phyloP scores from a whole-genome alignment of 2,113 vertebrate genomes.

The Upupa epops region DNA sequence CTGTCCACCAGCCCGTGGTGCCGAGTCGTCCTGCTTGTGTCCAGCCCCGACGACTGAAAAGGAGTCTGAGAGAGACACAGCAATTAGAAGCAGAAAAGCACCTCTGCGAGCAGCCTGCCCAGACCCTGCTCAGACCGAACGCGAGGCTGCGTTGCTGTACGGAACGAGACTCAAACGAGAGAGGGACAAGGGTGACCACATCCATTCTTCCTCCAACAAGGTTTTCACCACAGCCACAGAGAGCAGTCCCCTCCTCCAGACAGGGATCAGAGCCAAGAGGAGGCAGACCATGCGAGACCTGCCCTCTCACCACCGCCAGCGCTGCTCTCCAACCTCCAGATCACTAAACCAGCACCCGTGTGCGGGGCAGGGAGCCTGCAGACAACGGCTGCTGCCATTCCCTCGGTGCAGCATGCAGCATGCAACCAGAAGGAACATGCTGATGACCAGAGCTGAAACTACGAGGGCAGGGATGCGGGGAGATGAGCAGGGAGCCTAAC shows the following conservation, averaged over 20 bases:
- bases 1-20: slow-evolving; percentile 96
- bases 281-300: background rate
- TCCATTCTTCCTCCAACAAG: background rate
- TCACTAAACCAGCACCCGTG: background rate
- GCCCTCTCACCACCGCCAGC: background rate
- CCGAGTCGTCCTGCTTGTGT: slow-evolving; percentile 95
- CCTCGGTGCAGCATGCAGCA: slow-evolving; percentile 7
- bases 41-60: slow-evolving; percentile 90
- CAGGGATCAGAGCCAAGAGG: background rate
- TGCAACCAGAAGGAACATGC: slow-evolving; percentile 52
- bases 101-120: background rate
- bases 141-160: background rate
- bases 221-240: background rate
- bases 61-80: slow-evolving; percentile 73
- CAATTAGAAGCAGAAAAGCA: background rate
- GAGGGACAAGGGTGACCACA: fast-evolving
- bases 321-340: background rate
- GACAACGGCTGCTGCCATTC: background rate
- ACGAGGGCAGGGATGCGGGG: background rate
- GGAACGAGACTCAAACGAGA: background rate
- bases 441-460: background rate
- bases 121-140: fast-evolving
- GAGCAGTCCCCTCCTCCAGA: background rate
- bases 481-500: background rate
- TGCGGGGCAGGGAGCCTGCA: background rate